Conservation (phyloP, 2,888 invertebrate genomes). For the Agriopis marginaria region DNA sequence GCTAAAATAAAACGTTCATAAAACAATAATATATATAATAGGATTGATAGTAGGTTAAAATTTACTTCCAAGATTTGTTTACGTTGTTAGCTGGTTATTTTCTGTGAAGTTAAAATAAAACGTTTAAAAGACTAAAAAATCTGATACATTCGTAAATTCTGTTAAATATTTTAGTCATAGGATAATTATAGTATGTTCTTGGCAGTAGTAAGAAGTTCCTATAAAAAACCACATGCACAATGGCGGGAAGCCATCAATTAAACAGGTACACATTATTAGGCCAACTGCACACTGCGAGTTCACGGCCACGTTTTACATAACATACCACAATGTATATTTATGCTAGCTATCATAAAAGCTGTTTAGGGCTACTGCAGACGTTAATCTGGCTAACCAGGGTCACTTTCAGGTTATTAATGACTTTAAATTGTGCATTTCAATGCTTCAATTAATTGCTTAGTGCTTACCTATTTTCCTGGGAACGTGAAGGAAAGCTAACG, state of each 20-base stretch:
- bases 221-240: slow-evolving; percentile 53
- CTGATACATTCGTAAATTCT: background rate
- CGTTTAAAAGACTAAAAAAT: no score
- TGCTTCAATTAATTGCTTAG: no score
- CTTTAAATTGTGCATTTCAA: no score
- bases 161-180: background rate
- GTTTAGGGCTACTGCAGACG: background rate
- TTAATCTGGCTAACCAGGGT: background rate
- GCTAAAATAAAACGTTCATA: no score
- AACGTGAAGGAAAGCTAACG: no score
- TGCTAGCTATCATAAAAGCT: background rate
- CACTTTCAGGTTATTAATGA: background rate
- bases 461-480: no score
- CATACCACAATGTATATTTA: slow-evolving; percentile 12
- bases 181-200: slow-evolving; percentile 4
- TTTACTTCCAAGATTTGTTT: no score
- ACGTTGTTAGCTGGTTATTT: no score
- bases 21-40: no score
- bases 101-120: no score
- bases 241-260: slow-evolving; percentile 67
- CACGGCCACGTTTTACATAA: slow-evolving; percentile 60
- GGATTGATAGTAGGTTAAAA: no score
- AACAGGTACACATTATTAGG: slow-evolving; percentile 55
- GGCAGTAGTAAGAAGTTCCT: slow-evolving; percentile 14
- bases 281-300: slow-evolving; percentile 61